A percentile compares a stretch with the other conserved stretches of the same genome.
phyloP scores from a whole-genome alignment of 2,113 vertebrate species.

The Sylvia atricapilla region DNA sequence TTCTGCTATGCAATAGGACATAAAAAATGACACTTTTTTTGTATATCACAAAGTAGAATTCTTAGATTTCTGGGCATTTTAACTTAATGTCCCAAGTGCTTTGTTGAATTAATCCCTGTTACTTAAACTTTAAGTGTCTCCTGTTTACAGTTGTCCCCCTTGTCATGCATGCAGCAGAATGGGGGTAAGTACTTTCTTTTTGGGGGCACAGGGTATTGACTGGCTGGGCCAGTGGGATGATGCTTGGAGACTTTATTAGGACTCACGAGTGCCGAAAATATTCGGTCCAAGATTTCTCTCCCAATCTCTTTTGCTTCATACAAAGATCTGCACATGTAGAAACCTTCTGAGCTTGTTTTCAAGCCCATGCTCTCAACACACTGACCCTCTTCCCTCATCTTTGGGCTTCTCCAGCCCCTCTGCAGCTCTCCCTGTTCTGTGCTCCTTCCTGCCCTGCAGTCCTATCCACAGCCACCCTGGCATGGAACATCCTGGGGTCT shows the following conservation, averaged over 20 bases:
- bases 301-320: background rate
- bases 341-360: background rate
- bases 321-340: background rate
- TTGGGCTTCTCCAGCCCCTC: background rate
- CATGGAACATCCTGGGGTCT: background rate
- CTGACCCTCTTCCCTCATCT: background rate
- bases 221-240: background rate
- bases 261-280: background rate
- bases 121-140: background rate
- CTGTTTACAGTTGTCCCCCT: background rate
- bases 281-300: background rate
- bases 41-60: background rate
- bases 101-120: background rate
- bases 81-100: background rate
- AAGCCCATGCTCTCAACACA: background rate
- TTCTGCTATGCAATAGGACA: background rate
- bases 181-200: background rate
- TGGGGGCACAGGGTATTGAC: background rate
- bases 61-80: background rate
- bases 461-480: background rate
- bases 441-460: background rate
- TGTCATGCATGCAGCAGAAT: background rate
- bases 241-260: background rate
- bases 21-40: background rate
- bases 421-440: background rate